A percentile compares a stretch with the other conserved stretches of the same genome.
Conservation (phyloP, 1,140 invertebrate species). For the Platyscapa corneri region DNA sequence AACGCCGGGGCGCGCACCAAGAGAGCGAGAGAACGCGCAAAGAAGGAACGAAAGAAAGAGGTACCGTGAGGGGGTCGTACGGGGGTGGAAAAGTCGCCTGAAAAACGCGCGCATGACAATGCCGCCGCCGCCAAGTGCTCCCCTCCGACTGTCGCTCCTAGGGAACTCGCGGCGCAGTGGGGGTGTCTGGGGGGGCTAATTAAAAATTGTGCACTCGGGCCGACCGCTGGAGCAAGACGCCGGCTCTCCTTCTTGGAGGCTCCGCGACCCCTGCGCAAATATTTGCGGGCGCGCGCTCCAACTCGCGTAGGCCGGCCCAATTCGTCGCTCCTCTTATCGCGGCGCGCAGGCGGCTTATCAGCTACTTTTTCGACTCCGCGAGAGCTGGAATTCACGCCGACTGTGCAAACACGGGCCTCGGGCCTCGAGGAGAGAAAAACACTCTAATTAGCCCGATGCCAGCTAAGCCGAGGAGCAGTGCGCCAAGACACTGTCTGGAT, state of each 20-base stretch:
- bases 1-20: constrained; percentile 54
- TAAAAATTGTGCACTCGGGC: constrained; percentile 69
- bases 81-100: constrained; percentile 71
- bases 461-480: too few relatives aligned
- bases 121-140: constrained; percentile 55
- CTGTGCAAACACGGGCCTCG: not conserved
- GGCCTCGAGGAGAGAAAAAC: not conserved
- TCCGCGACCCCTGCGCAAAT: constrained; percentile 38
- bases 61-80: constrained; percentile 52
- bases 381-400: not conserved
- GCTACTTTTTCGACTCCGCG: not conserved
- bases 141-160: constrained; percentile 51
- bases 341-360: constrained; percentile 22
- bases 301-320: constrained; percentile 50
- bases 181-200: constrained; percentile 68
- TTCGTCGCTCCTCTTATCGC: constrained; percentile 54
- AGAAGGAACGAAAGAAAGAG: constrained; percentile 52
- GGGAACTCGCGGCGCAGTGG: constrained; percentile 53
- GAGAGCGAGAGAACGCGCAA: constrained; percentile 40
- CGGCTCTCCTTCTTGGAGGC: constrained; percentile 44
- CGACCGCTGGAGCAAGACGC: constrained; percentile 3
- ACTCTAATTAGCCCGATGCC: not conserved
- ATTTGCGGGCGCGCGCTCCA: constrained; percentile 50
- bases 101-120: constrained; percentile 75
- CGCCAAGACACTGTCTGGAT: not conserved